phyloP scores from a whole-genome alignment of 2,113 vertebrate genomes.

The Miniopterus natalensis region DNA sequence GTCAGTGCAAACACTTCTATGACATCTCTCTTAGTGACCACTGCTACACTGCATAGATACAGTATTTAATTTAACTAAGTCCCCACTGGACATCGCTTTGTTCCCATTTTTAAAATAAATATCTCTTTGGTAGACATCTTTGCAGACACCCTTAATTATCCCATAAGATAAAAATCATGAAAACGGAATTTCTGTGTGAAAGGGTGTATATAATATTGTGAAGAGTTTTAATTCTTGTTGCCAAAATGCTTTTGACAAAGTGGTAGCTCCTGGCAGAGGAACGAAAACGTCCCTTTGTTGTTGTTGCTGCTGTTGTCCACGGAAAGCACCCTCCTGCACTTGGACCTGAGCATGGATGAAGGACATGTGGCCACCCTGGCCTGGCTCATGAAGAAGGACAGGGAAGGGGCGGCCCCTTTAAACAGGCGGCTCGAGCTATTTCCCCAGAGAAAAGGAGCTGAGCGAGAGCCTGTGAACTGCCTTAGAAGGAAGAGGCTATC shows the following conservation, averaged over 20 bases:
- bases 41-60: background rate
- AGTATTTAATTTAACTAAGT: background rate
- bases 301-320: background rate
- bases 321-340: no score
- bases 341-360: background rate
- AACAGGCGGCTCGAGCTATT: slow-evolving; percentile 51
- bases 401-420: slow-evolving; percentile 55
- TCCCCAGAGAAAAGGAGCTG: slow-evolving; percentile 77
- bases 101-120: background rate
- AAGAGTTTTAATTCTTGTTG: background rate
- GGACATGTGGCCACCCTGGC: background rate
- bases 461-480: slow-evolving; percentile 76
- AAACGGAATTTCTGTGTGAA: background rate
- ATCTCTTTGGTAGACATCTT: background rate
- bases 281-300: background rate
- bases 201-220: background rate
- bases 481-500: slow-evolving; percentile 89
- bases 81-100: background rate
- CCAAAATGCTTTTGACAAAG: background rate
- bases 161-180: background rate
- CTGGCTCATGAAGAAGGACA: background rate
- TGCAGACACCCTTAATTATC: background rate
- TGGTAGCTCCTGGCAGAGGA: background rate
- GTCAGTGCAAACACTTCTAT: background rate
- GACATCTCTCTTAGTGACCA: background rate